Percentiles rank a stretch among this genome's conserved stretches.
phyloP scores from a whole-genome alignment of 2,113 vertebrate species.

The Myotis lucifugus region DNA sequence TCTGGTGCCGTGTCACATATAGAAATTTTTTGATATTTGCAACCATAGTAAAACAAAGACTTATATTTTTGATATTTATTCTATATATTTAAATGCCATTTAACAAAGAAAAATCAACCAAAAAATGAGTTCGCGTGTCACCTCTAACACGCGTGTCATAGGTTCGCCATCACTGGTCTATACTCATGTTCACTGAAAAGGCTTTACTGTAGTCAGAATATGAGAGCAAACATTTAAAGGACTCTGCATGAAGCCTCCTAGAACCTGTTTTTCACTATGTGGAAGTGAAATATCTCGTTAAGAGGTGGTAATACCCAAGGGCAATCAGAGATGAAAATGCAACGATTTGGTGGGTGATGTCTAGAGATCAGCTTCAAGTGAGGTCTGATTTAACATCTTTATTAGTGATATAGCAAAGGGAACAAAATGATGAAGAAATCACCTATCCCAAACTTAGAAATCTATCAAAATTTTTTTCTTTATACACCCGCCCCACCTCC shows the following conservation, averaged over 20 bases:
- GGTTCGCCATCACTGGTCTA: background rate
- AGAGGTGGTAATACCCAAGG: constrained; percentile 71
- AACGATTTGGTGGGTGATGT: constrained; percentile 71
- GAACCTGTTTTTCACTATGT: constrained; percentile 53
- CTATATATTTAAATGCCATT: too few relatives aligned
- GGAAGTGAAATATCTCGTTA: constrained; percentile 79
- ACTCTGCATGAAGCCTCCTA: background rate
- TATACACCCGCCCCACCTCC: too few relatives aligned
- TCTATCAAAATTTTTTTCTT: background rate
- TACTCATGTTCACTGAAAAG: background rate
- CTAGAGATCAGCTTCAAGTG: constrained; percentile 65
- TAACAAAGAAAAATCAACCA: too few relatives aligned
- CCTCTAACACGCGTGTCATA: too few relatives aligned
- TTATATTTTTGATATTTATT: too few relatives aligned
- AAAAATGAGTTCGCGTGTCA: too few relatives aligned
- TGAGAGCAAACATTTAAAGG: constrained; percentile 19
- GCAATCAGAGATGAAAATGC: constrained; percentile 76
- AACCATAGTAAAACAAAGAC: too few relatives aligned
- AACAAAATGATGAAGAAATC: constrained; percentile 5
- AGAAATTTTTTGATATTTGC: too few relatives aligned
- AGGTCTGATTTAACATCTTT: constrained; percentile 69
- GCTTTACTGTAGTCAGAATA: background rate
- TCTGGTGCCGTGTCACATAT: too few relatives aligned
- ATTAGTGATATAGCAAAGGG: constrained; percentile 41
- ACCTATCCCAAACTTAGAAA: background rate